phyloP scores from a whole-genome alignment of 2,888 invertebrate species.

The Carterocephalus palaemon region DNA sequence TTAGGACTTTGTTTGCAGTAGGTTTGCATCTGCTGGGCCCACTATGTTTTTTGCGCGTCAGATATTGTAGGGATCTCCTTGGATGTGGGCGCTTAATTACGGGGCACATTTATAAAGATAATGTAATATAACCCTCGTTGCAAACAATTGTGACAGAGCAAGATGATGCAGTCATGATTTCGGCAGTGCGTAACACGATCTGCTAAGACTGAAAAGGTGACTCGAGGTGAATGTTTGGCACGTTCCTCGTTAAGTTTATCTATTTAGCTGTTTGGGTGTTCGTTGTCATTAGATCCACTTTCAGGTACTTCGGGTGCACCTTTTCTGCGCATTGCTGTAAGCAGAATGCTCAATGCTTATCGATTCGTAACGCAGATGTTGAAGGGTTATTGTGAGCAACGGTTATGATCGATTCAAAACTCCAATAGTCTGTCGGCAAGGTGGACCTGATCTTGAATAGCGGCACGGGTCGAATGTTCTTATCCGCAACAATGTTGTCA shows the following conservation, averaged over 20 bases:
- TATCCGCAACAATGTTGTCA: constrained; percentile 28
- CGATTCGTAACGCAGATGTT: constrained; percentile 57
- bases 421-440: constrained; percentile 44
- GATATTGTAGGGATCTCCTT: constrained; percentile 53
- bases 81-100: constrained; percentile 77
- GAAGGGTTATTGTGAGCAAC: constrained; percentile 62
- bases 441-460: constrained; percentile 51
- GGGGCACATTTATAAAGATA: constrained; percentile 70
- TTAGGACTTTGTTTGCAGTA: constrained; percentile 62
- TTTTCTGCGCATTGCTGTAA: constrained; percentile 3
- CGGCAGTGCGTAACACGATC: constrained; percentile 52
- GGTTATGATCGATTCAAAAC: constrained; percentile 61
- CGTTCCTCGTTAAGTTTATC: constrained; percentile 54
- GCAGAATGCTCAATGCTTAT: constrained; percentile 23
- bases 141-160: constrained; percentile 67
- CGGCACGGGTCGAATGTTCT: constrained; percentile 46
- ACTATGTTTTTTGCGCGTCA: constrained; percentile 47
- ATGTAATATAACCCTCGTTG: constrained; percentile 72
- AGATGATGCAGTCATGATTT: constrained; percentile 55
- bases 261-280: constrained; percentile 11
- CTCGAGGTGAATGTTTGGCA: constrained; percentile 62
- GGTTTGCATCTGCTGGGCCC: constrained; percentile 67
- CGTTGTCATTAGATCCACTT: constrained; percentile 11
- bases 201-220: constrained; percentile 50
- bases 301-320: background rate